Evolutionary conservation across 2,113 vertebrate genomes (phyloP), one percentile per base, ranked within the genome.

Genomic region (Astatotilapia flaviijosephi): DNA sequence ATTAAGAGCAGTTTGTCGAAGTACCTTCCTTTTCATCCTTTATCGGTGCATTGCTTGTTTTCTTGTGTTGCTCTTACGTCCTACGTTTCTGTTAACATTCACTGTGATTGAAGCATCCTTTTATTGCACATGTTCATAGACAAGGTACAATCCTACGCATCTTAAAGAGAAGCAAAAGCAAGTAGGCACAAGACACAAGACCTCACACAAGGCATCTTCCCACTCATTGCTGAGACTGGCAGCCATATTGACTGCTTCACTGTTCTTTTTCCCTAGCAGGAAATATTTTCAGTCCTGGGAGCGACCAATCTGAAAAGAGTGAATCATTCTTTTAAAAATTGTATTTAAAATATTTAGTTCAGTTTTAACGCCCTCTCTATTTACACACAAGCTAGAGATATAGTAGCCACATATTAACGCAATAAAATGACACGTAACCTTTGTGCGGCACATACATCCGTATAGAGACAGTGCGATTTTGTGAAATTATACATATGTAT

Each of bases 71-170:
- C 45, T 31, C 45, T 77, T 77, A 28, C 26, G 40, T 75, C 70
- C 70, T 6, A 75, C 4, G 51, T 19, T 51, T 86, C 9, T 37
- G 70, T 51, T 77, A 33, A 28, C 8, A 17, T 84, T 5, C 13
- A 2, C 23, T 6, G 37, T 75, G 23, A 58, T 9, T n/a, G 60
- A 45, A 79, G 73, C 75, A 9, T 77, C 35, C 23, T 60, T 79
- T 86, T 80, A 40, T 14, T 40, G 42, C 54, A 49, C 55, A 19
- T 85, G 45, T 86, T 90, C 89, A 93, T 90, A 89, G 83, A 88
- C 91, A 90, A 94, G 88, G 86, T 53, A 62, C 45, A 77, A 65
- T 75, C 90, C 92, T 85, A 93, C 91, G 84, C 93, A 88, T 89
- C 92, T 89, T 70, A 42, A 21, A 26, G 58, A 88, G 81, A 83